These are phyloP conservation scores for Clivina fossor DNA, from an alignment of 2,888 invertebrate genomes.

Conservation along the genomic window DNA sequence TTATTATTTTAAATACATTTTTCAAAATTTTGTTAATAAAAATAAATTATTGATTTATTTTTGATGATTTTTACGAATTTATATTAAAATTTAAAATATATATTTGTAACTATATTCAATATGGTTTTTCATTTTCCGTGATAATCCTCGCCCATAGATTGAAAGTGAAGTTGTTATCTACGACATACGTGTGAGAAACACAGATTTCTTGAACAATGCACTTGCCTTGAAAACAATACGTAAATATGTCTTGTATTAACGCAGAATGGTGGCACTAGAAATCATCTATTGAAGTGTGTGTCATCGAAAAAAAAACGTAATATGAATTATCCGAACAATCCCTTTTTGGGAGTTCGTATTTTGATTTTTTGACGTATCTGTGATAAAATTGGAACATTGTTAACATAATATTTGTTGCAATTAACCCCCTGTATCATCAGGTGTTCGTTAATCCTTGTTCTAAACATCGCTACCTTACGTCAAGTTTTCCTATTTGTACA, in stretches of 20 bases:
- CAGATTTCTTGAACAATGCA: conserved; percentile 15
- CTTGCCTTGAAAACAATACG: conserved; percentile 6
- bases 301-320: conserved; percentile 33
- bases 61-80: no score
- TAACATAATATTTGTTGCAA: conserved; percentile 23
- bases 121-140: conserved; percentile 8
- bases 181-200: conserved; percentile 22
- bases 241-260: conserved; percentile 26
- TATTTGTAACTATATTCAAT: no score
- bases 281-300: conserved; percentile 33
- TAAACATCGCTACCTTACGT: conserved; percentile 46
- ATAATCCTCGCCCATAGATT: conserved; percentile 9
- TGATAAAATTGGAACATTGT: conserved; percentile 47
- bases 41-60: neutral
- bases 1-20: no score
- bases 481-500: conserved; percentile 51
- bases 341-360: conserved; percentile 44
- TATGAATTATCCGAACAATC: conserved; percentile 38
- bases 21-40: neutral
- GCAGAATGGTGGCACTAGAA: conserved; percentile 34
- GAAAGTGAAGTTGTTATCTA: conserved; percentile 17
- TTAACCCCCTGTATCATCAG: conserved; percentile 18
- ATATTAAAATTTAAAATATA: no score
- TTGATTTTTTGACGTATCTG: conserved; percentile 48
- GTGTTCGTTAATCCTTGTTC: conserved; percentile 26